phyloP scores from a whole-genome alignment of 2,113 vertebrate genomes.

The Okapia johnstoni region DNA sequence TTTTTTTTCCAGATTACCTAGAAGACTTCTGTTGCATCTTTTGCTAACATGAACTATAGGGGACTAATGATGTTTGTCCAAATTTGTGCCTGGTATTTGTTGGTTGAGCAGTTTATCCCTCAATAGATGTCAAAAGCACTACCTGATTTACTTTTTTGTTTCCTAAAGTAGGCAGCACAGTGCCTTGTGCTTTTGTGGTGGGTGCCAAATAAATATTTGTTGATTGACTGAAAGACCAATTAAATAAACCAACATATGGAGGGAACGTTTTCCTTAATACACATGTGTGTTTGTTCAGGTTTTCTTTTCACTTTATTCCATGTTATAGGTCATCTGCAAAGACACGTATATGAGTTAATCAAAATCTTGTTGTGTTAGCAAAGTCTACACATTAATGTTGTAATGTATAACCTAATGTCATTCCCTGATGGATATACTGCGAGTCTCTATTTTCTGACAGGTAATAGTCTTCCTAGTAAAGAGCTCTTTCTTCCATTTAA shows the following conservation, averaged over 20 bases:
- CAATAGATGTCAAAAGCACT: not conserved
- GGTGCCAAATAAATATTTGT: not conserved
- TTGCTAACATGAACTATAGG: not conserved
- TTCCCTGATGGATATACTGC: not conserved
- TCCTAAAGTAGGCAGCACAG: not conserved
- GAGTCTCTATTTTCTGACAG: not conserved
- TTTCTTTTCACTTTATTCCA: not conserved
- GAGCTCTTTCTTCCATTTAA: not conserved
- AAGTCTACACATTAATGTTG: not conserved
- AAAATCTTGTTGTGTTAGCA: not conserved
- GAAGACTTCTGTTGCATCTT: not conserved
- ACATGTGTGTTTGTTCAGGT: not conserved
- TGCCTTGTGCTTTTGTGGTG: not conserved
- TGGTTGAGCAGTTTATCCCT: not conserved
- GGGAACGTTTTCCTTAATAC: not conserved
- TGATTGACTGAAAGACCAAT: not conserved
- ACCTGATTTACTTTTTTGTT: not conserved
- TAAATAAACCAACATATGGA: not conserved
- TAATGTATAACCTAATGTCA: not conserved
- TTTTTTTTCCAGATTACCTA: not conserved
- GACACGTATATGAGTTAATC: not conserved
- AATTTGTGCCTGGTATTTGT: not conserved
- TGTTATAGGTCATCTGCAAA: not conserved
- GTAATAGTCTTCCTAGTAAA: not conserved
- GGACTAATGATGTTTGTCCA: not conserved